A percentile compares a stretch with the other conserved stretches of the same genome.
These are phyloP conservation scores for Trididemnum miniatum DNA, from an alignment of 23 tunicate species.

Conservation along the genomic window DNA sequence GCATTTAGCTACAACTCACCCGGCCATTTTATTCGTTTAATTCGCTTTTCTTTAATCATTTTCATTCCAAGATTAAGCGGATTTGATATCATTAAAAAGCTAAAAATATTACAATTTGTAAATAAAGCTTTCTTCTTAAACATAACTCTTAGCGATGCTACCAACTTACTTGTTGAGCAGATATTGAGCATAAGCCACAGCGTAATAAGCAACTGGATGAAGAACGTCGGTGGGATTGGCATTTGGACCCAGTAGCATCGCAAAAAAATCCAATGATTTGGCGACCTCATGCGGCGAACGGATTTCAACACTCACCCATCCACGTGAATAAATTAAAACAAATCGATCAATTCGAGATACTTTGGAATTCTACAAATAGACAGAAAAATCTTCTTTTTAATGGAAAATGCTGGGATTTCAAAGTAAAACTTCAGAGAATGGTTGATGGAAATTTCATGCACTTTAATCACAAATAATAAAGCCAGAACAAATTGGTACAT, in stretches of 20 bases:
- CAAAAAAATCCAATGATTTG: constrained; percentile 36
- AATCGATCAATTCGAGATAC: background rate
- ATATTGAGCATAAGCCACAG: constrained; percentile 45
- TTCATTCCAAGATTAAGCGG: constrained; percentile 25
- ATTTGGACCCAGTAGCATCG: background rate
- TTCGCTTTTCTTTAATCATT: constrained; percentile 17
- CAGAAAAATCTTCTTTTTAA: background rate
- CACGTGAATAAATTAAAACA: constrained; percentile 44
- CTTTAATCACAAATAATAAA: no score
- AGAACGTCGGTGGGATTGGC: background rate
- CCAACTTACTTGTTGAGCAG: constrained; percentile 51
- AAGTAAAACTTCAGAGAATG: no score
- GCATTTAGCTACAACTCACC: constrained; percentile 21
- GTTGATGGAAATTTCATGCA: no score
- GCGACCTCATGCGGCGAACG: constrained; percentile 27
- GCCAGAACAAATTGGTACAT: no score
- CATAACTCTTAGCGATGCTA: background rate
- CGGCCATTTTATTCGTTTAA: constrained; percentile 30
- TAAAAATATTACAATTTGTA: constrained; percentile 17
- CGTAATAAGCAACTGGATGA: constrained; percentile 65
- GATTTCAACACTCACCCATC: constrained; percentile 19
- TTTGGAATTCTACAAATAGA: constrained; percentile 11
- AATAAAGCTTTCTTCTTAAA: background rate
- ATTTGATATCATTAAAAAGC: constrained; percentile 36
- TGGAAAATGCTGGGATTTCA: no score